Evolutionary conservation across 2,113 vertebrate genomes (phyloP).

Genomic region (Hippocampus guttulatus): DNA sequence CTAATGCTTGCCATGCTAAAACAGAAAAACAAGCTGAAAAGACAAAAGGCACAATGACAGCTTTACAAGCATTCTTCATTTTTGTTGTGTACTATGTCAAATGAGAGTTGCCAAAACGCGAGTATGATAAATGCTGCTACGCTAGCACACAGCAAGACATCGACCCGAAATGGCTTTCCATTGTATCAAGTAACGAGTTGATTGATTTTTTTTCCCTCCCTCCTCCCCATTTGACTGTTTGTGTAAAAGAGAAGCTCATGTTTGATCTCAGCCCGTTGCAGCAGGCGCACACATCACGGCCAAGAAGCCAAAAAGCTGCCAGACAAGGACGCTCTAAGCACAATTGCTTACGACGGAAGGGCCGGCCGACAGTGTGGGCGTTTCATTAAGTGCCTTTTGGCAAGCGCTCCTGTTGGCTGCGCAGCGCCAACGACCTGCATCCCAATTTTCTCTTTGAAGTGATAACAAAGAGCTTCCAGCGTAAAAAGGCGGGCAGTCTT

Average conservation of each 20-base stretch:
- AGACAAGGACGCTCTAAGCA: neutral
- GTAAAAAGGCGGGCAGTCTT: neutral
- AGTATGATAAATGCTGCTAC: too few species aligned
- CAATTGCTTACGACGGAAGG: constrained; percentile 11
- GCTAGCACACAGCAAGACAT: neutral
- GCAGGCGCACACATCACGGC: neutral
- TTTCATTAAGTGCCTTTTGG: constrained; percentile 37
- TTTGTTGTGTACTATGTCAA: too few species aligned
- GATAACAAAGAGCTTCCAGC: constrained; percentile 25
- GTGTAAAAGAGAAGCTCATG: neutral
- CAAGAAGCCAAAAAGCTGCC: neutral
- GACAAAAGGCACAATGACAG: too few species aligned
- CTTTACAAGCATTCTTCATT: too few species aligned
- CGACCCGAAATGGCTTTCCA: neutral
- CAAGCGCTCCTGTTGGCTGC: constrained; percentile 44
- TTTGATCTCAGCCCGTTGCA: neutral
- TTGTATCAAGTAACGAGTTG: neutral
- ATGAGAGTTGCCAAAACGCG: too few species aligned
- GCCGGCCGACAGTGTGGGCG: constrained; percentile 8
- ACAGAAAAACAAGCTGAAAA: too few species aligned
- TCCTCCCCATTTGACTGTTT: neutral
- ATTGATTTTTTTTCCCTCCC: neutral
- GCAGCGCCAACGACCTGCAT: constrained; percentile 24
- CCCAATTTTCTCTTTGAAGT: constrained; percentile 58
- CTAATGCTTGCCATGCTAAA: too few species aligned